These are phyloP conservation scores for Parnassius orleans DNA, from an alignment of 2,888 invertebrate species.

Conservation along the genomic window DNA sequence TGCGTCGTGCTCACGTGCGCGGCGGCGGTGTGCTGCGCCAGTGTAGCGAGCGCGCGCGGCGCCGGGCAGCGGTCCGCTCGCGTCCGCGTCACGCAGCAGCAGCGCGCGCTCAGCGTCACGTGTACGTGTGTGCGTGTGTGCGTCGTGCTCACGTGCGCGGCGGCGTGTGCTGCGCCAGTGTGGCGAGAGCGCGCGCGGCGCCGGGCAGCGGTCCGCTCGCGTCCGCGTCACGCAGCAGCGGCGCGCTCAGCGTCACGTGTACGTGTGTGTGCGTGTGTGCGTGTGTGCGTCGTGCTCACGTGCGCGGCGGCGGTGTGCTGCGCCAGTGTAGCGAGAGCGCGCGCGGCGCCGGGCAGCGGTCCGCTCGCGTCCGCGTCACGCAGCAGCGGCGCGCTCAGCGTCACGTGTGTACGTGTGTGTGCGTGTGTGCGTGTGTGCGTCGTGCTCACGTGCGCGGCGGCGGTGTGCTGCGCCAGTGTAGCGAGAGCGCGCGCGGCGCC, in stretches of 20 bases:
- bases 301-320: not conserved
- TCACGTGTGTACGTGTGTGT: constrained; percentile 73
- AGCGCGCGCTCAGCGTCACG: constrained; percentile 92
- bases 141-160: constrained; percentile 38
- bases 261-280: constrained; percentile 49
- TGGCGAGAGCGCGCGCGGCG: constrained; percentile 66
- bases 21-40: constrained; percentile 54
- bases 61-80: constrained; percentile 57
- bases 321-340: constrained; percentile 70
- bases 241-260: constrained; percentile 89
- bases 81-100: constrained; percentile 84
- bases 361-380: constrained; percentile 74
- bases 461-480: constrained; percentile 75
- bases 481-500: constrained; percentile 79
- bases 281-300: constrained; percentile 47
- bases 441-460: constrained; percentile 50
- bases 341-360: constrained; percentile 73
- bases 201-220: constrained; percentile 85
- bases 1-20: constrained; percentile 47
- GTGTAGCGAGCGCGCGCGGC: constrained; percentile 69
- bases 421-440: not conserved
- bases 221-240: constrained; percentile 90
- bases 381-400: constrained; percentile 90
- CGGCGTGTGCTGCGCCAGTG: constrained; percentile 79
- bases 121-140: constrained; percentile 37